These are phyloP conservation scores for Ylistrum balloti DNA, from an alignment of 1,140 invertebrate genomes.

Conservation along the genomic window DNA sequence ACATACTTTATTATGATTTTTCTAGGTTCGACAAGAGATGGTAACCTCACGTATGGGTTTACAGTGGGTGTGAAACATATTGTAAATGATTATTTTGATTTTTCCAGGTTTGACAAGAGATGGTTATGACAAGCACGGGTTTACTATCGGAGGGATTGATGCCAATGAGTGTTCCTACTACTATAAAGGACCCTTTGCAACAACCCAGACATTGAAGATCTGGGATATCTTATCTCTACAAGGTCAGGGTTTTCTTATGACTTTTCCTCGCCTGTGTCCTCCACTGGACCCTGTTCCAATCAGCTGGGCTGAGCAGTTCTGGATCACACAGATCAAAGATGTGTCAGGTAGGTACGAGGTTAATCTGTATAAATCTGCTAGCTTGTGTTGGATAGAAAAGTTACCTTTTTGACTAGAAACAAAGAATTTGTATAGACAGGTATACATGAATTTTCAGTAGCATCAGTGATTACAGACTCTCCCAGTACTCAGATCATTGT, in stretches of 20 bases:
- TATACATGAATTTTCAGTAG: neutral
- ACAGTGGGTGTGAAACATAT: too few species aligned
- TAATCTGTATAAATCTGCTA: neutral
- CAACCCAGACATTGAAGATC: constrained; percentile 63
- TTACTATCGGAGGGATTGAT: constrained; percentile 69
- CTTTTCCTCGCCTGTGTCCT: constrained; percentile 69
- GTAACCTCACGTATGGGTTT: too few species aligned
- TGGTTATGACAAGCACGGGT: constrained; percentile 74
- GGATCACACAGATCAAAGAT: constrained; percentile 68
- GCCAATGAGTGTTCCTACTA: constrained; percentile 71
- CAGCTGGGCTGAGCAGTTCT: constrained; percentile 70
- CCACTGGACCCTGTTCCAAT: constrained; percentile 64
- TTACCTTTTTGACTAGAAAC: too few species aligned
- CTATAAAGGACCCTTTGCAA: constrained; percentile 72
- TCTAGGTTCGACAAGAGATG: neutral
- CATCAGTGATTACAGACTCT: neutral
- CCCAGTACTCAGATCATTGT: neutral
- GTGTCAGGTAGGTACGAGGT: constrained; percentile 64
- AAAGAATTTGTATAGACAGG: neutral
- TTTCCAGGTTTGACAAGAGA: constrained; percentile 56
- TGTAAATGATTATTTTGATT: too few species aligned
- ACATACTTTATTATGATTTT: neutral
- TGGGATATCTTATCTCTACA: constrained; percentile 68
- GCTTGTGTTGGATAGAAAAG: too few species aligned
- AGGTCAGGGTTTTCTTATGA: constrained; percentile 69